Conservation (phyloP, 2,113 vertebrate species). For the Brachypodius melanocephalos region DNA sequence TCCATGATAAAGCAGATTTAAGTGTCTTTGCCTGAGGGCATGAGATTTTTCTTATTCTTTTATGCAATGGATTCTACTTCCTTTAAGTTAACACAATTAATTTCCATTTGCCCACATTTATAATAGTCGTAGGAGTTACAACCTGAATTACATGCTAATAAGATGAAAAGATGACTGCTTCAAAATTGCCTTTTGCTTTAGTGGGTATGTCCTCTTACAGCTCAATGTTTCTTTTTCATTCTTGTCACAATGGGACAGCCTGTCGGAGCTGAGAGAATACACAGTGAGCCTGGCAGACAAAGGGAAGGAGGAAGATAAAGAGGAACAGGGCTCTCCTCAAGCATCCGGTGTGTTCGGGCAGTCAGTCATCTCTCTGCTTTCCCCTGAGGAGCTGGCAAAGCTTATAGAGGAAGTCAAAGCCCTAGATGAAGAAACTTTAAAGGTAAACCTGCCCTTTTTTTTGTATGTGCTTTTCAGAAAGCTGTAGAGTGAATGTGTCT, state of each 20-base stretch:
- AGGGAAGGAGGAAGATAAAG: constrained; percentile 9
- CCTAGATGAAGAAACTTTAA: constrained; percentile 83
- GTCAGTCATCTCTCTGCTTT: constrained; percentile 86
- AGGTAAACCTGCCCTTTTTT: constrained; percentile 71
- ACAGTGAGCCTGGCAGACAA: constrained; percentile 72
- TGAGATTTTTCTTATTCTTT: not conserved
- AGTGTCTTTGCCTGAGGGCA: not conserved
- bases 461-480: too few species aligned
- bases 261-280: constrained; percentile 84
- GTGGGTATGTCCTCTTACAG: not conserved
- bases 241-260: constrained; percentile 66
- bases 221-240: not conserved
- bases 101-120: not conserved
- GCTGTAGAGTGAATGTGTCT: not conserved
- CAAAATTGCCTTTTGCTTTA: not conserved
- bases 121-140: not conserved
- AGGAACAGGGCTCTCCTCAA: constrained; percentile 23
- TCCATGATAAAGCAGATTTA: not conserved
- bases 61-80: not conserved
- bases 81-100: not conserved
- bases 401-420: constrained; percentile 88
- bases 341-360: constrained; percentile 67
- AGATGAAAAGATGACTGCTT: not conserved
- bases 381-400: constrained; percentile 77
- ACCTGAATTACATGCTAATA: not conserved